Evolutionary conservation across 2,113 vertebrate genomes (phyloP), one percentile per base, ranked within the genome.

Genomic region (Caloenas nicobarica): DNA sequence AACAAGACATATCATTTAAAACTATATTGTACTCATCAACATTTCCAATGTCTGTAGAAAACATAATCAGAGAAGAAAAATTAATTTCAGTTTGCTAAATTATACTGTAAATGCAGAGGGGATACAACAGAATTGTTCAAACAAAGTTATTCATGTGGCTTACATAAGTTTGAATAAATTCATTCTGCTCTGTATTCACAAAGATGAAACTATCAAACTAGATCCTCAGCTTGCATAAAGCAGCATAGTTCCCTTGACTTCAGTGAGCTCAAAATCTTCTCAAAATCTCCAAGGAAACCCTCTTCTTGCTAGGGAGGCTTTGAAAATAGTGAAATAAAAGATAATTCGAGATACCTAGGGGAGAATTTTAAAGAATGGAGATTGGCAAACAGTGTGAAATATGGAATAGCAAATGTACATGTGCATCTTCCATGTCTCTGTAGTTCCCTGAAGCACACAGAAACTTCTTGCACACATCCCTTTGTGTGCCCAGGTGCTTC

Each of bases 21-120:
- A 93, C 74, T 94, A 70, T 84, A 81, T 58, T 91, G 58, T 95
- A 89, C 81, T 96, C 86, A 95, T 97, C 96, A 97, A 76, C 93
- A 61, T 97, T 96, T 98, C 89, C 86, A 96, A 40, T 88, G 83
- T 97, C 89, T 89, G 68, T n/a, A 62, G 84, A 94, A 97, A 95
- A 82, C 80, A 95, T 95, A 97, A 97, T 96, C 88, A 96, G 77
- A 79, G 61, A 96, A 96, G 87, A 96, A 96, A 97, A 97, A 98
- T 97, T 98, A 98, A 97, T 97, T 97, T 96, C 68, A 96, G 57
- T 57, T 83, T 95, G 89, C 90, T 91, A 85, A 97, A 93, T 60
- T 96, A 93, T 81, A 74, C 73, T 77, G 58, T 94, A 94, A 97
- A 94, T 72, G 78, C 70, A 96, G 70, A 94, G 38, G 24, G 69